Evolutionary conservation across 2,113 vertebrate genomes (phyloP).

Genomic region (Ameiurus melas): DNA sequence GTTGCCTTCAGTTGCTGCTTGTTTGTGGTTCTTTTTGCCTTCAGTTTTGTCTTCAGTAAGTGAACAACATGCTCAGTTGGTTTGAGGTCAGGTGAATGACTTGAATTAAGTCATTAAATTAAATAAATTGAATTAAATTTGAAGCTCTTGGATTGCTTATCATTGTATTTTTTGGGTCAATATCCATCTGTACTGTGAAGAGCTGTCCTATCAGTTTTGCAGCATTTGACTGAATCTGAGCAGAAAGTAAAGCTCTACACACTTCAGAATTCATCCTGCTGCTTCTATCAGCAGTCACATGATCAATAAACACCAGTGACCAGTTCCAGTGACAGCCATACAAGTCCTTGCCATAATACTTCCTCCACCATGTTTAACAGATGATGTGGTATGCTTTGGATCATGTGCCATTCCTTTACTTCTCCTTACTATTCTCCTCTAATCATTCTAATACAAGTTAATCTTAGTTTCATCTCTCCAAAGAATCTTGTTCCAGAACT

Average conservation of each 20-base stretch:
- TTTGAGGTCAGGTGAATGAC: too few relatives aligned
- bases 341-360: too few relatives aligned
- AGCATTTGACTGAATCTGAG: neutral
- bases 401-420: neutral
- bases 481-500: neutral
- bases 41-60: neutral
- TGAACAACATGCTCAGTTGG: neutral
- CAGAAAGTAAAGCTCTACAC: too few relatives aligned
- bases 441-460: neutral
- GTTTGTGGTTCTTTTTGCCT: neutral
- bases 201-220: neutral
- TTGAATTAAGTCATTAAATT: too few relatives aligned
- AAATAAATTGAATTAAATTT: too few relatives aligned
- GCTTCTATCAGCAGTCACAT: too few relatives aligned
- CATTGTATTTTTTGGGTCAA: neutral
- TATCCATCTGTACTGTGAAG: neutral
- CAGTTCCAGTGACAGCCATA: too few relatives aligned
- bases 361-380: too few relatives aligned
- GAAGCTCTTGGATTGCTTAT: neutral
- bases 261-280: too few relatives aligned
- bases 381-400: too few relatives aligned
- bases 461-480: neutral
- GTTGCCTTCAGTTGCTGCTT: too few relatives aligned
- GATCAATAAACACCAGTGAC: too few relatives aligned
- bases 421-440: neutral